Conservation (phyloP, 2,113 vertebrate genomes). For the Phoxinus phoxinus region DNA sequence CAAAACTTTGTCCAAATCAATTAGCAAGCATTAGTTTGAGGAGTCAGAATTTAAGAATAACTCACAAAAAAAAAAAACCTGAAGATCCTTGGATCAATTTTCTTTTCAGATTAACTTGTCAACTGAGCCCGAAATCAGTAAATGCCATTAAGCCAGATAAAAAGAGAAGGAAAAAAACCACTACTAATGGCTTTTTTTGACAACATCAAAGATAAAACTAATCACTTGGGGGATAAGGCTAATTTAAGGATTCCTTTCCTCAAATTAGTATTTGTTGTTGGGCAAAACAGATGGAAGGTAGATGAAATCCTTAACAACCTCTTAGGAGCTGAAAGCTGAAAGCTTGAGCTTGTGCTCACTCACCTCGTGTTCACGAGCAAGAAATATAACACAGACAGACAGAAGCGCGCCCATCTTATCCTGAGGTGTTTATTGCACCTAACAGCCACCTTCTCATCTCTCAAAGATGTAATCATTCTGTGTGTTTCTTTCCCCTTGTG, state of each 20-base stretch:
- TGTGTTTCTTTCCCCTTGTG: slow-evolving; percentile 36
- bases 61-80: neutral
- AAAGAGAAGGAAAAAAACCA: neutral
- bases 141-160: neutral
- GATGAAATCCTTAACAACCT: slow-evolving; percentile 2
- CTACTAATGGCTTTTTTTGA: slow-evolving; percentile 2
- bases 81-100: slow-evolving; percentile 8
- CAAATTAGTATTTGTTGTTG: slow-evolving; percentile 4
- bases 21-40: neutral
- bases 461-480: slow-evolving; percentile 52
- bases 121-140: slow-evolving; percentile 11
- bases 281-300: slow-evolving; percentile 1
- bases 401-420: slow-evolving; percentile 31
- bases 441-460: slow-evolving; percentile 60
- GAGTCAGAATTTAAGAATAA: neutral
- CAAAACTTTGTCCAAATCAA: neutral
- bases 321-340: neutral
- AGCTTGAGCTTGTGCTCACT: neutral
- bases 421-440: slow-evolving; percentile 57
- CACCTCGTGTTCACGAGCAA: slow-evolving; percentile 10
- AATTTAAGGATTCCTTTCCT: neutral
- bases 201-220: slow-evolving; percentile 26
- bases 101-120: slow-evolving; percentile 29
- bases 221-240: neutral
- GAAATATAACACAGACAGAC: slow-evolving; percentile 20